A percentile compares a stretch with the other conserved stretches of the same genome.
phyloP scores from a whole-genome alignment of 2,113 vertebrate genomes.

The Centropus unirufus region DNA sequence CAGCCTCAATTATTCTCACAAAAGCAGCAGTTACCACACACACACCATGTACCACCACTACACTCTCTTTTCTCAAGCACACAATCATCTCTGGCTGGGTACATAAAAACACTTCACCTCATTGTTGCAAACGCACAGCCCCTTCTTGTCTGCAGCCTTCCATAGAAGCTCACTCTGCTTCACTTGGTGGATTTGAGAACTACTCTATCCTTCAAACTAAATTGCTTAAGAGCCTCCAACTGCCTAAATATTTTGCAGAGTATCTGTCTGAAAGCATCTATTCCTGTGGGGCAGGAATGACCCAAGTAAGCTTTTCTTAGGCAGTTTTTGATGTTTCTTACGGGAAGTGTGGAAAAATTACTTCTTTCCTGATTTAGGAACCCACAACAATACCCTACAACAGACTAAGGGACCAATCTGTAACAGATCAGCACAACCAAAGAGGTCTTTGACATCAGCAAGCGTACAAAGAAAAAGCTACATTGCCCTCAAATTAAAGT shows the following conservation, averaged over 20 bases:
- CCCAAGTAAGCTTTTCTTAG: not conserved
- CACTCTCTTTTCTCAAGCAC: not conserved
- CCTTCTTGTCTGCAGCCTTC: not conserved
- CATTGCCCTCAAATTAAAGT: not conserved
- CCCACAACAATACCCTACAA: not conserved
- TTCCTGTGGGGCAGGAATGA: not conserved
- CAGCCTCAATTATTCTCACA: not conserved
- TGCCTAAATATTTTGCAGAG: not conserved
- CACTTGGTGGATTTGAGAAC: not conserved
- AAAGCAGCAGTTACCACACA: not conserved
- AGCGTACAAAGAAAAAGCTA: not conserved
- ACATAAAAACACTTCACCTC: not conserved
- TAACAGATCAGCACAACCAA: not conserved
- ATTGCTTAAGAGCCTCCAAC: not conserved
- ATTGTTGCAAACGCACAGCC: not conserved
- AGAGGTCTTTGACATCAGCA: not conserved
- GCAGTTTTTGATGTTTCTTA: not conserved
- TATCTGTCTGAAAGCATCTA: not conserved
- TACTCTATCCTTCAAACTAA: not conserved
- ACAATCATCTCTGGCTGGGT: not conserved
- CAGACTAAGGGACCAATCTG: not conserved
- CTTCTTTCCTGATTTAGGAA: not conserved
- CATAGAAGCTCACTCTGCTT: not conserved
- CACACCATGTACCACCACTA: not conserved
- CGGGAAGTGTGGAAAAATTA: not conserved